Base-by-base conservation (phyloP, 2,113 vertebrate species). In the Pionites leucogaster region DNA sequence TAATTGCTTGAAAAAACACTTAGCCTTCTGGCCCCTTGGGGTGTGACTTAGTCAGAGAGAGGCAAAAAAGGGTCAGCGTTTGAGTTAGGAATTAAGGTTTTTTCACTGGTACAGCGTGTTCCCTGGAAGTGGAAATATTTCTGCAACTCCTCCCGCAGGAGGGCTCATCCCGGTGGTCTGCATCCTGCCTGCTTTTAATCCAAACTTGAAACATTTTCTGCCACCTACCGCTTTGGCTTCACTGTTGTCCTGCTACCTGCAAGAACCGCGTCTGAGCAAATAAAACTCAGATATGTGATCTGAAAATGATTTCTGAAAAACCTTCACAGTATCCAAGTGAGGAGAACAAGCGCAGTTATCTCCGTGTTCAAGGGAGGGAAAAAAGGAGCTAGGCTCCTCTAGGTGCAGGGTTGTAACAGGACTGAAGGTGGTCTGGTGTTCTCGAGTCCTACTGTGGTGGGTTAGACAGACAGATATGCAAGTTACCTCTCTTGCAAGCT, bases 1-100 rank as follows among this genome's bases (percentile, higher is more conserved):
- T 92, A 91, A 90, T 96, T 97, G 95, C 74, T 95, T 96, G 89
- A 91, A 94, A 94, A 97, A 94, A 57, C 35, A 86, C 39, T 88
- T 92, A 80, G 37, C 47, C 35, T 94, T 93, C 89, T 85, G 82
- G 49, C 46, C 77, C 52, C 82, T 95, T 94, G 72, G 53, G 84
- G 82, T 95, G 57, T 70, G 89, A 53, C 67, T 78, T 82, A 78
- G 77, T 71, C 10, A 13, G 39, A 74, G 25, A 90, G 20, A 82
- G 75, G 88, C 37, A 55, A 70, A 62, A 94, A 94, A 84, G 41
- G 76, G 93, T 86, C 88, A 96, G 29, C 25, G 33, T 83, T 83
- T 81, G 76, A 91, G 35, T 55, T 79, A 59, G 42, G 78, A 81
- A 57, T 65, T 31, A 75, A 18, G 68, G 62, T 70, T 84, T 91